A percentile compares a stretch with the other conserved stretches of the same genome.
These are phyloP conservation scores for Ciconia boyciana DNA, from an alignment of 2,113 vertebrate species.

Conservation along the genomic window DNA sequence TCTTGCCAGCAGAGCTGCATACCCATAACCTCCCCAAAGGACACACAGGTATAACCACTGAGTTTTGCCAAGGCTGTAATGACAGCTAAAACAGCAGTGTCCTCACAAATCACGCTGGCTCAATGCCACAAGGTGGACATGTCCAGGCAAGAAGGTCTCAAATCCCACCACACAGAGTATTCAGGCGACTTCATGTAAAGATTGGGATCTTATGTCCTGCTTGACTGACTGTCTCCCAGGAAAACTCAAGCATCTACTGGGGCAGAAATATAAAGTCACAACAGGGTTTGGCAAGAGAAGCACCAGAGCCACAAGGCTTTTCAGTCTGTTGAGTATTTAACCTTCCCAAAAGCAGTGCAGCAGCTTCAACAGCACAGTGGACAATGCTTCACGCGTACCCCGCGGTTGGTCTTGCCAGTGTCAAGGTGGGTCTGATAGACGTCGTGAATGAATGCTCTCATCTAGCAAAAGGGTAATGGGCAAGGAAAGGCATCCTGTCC, in stretches of 20 bases:
- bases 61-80: not conserved
- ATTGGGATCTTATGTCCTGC: not conserved
- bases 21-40: not conserved
- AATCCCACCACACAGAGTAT: rapidly evolving
- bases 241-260: not conserved
- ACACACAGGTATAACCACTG: not conserved
- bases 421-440: not conserved
- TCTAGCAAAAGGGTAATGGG: not conserved
- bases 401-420: rapidly evolving
- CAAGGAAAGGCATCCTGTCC: not conserved
- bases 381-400: rapidly evolving
- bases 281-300: not conserved
- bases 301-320: not conserved
- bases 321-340: not conserved
- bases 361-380: not conserved
- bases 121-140: not conserved
- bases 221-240: not conserved
- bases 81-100: not conserved
- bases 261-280: not conserved
- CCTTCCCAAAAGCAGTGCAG: not conserved
- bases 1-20: not conserved
- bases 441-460: not conserved
- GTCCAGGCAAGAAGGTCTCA: not conserved
- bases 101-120: not conserved
- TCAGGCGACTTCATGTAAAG: not conserved